Evolutionary conservation across 2,888 invertebrate species (phyloP).

Genomic region (Drosophila helvetica): DNA sequence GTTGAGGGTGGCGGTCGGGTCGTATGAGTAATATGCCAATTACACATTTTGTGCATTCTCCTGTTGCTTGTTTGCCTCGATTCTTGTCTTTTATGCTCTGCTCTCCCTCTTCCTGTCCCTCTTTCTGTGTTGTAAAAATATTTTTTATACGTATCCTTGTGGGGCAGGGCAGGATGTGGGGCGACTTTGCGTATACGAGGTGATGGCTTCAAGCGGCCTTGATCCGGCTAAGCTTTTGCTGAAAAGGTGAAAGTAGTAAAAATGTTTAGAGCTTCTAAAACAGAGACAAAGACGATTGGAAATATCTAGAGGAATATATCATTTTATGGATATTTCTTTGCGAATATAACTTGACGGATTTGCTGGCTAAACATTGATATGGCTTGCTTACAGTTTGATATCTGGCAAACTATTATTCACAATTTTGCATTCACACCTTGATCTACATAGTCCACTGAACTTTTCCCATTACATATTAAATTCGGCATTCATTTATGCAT

Average conservation of each 20-base stretch:
- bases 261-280: constrained; percentile 11
- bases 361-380: neutral
- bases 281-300: neutral
- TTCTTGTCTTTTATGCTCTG: constrained; percentile 21
- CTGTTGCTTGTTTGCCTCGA: constrained; percentile 39
- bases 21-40: constrained; percentile 51
- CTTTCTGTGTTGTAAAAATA: constrained; percentile 29
- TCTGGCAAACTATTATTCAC: neutral
- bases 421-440: constrained; percentile 10
- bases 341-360: neutral
- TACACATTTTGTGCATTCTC: constrained; percentile 38
- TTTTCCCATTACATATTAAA: neutral
- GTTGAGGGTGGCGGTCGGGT: neutral
- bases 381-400: too few species aligned
- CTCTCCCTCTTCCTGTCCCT: neutral
- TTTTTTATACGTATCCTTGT: constrained; percentile 13
- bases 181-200: constrained; percentile 43
- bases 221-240: constrained; percentile 14
- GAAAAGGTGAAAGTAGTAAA: constrained; percentile 23
- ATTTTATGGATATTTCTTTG: neutral
- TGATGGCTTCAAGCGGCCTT: constrained; percentile 17
- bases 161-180: neutral
- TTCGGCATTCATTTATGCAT: neutral
- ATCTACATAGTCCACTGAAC: neutral
- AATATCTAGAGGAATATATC: neutral